Base-by-base conservation (phyloP, 2,797 vertebrate genomes). In the Hypotaenidia philippensis region DNA sequence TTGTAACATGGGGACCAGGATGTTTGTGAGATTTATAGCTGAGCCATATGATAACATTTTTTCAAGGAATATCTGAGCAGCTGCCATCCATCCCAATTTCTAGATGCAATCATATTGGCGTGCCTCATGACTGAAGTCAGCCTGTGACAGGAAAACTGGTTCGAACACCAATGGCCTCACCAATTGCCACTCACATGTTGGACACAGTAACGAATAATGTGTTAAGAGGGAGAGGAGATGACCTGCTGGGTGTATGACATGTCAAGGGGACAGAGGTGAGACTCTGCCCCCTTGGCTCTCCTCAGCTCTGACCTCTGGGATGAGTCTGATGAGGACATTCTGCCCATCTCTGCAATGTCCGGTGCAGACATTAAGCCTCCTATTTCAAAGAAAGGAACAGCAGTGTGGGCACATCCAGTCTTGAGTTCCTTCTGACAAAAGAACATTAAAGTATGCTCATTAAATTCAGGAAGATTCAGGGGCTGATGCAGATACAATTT, bases 21-120 rank as follows among this genome's bases (percentile, higher is more conserved):
- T 25, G 25, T 60, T 79, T 52, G 71, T 32, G 59, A 90, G 64
- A 93, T 90, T 94, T 85, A 93, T 10, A 50, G 61, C 1, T 65
- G 34, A 89, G 71, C 32, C 4, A 13, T 56, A 70, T 45, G 81
- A 70, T 6, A 86, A 61, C 45, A 68, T 70, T 38, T 90, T 93
- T 72, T 68, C 69, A 79, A 82, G 66, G 53, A 91, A 82, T 87
- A 92, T 80, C 79, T 92, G 64, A 79, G 76, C 40, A 89, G 83
- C 70, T 95, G 77, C 75, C 90, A 93, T 72, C 60, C 61, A 77
- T 44, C 45, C 47, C 18, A 10, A 72, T 88, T 91, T 81, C 57
- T 38, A 88, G 79, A 80, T 36, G 64, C 59, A 87, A 64, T 64
- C 47, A 27, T 57, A 79, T 79, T 70, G 77, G 81, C 83, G 13